Conservation (phyloP, 2,113 vertebrate species). For the Otus sunia region DNA sequence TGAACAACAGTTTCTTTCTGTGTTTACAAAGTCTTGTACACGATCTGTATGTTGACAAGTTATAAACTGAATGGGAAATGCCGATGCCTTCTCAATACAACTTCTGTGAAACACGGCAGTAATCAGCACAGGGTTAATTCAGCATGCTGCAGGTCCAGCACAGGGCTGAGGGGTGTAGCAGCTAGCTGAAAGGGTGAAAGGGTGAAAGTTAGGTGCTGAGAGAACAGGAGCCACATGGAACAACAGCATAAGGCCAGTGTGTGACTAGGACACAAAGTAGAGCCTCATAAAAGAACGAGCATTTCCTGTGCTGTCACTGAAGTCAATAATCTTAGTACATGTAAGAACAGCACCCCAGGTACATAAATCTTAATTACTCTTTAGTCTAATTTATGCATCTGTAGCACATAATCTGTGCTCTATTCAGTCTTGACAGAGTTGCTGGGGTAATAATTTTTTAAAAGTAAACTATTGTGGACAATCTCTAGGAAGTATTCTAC, state of each 20-base stretch:
- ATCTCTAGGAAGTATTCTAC: neutral
- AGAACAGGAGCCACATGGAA: neutral
- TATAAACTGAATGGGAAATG: neutral
- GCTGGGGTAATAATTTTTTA: neutral
- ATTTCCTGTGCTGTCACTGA: neutral
- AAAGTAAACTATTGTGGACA: neutral
- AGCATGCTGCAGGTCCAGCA: neutral
- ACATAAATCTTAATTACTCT: neutral
- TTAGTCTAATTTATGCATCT: neutral
- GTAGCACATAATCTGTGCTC: neutral
- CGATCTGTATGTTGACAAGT: neutral
- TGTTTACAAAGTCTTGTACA: conserved; percentile 35
- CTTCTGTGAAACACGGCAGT: neutral
- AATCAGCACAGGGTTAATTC: neutral
- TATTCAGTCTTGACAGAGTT: neutral
- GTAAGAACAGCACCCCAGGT: neutral
- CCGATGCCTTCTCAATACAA: neutral
- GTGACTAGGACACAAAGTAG: neutral
- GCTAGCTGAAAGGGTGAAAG: neutral
- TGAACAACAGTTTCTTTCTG: conserved; percentile 28
- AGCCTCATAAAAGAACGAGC: neutral
- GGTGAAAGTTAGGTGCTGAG: neutral
- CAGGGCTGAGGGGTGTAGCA: neutral
- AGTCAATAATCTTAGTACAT: neutral
- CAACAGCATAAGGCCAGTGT: neutral